Base-by-base conservation (phyloP, 2,888 invertebrate genomes). In the Acronicta alni region DNA sequence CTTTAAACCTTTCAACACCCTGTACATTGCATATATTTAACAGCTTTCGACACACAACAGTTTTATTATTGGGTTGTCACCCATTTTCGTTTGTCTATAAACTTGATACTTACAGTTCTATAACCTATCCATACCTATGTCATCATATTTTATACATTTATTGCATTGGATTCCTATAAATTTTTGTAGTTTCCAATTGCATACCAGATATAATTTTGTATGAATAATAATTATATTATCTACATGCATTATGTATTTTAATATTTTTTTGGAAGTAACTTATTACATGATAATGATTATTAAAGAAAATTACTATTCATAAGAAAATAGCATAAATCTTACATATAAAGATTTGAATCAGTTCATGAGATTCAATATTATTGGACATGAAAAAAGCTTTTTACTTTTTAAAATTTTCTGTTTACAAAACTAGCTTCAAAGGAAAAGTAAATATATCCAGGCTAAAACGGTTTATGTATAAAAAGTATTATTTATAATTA, bases 1-100 rank as follows among this genome's bases (percentile, higher is more conserved):
- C 42, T 37, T 35, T 16, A 20, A 54, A 15, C 15, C 45, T 49
- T 39, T 51, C 38, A 61, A 38, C 45, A 32, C 16, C 5, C 18
- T 12, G 18, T 16, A 45, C 15, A 46, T 37, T 39, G 26, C 47
- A 57, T 45, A 58, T 15, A 35, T 39, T 43, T 23, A 48, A 23
- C 42, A 46, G 38, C 10, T 41, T 44, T 47, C 8, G 3, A 20
- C 18, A 35, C 35, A 48, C 44, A 57, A 44, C 15, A 43, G 15
- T 18, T 51, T 20, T 14, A 17, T 6, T 30, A 17, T 37, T 51
- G 3, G 16, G 17, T 8, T 37, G 32, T n/a, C 4, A 1, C 3
- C 5, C 0, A 16, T 32, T 17, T 35, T n/a, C 35, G 7, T 35
- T 48, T 32, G 39, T 0, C 12, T 32, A 30, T 14, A 15, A 41